Base-by-base conservation (phyloP, 2,113 vertebrate species). In the Stegastes partitus region DNA sequence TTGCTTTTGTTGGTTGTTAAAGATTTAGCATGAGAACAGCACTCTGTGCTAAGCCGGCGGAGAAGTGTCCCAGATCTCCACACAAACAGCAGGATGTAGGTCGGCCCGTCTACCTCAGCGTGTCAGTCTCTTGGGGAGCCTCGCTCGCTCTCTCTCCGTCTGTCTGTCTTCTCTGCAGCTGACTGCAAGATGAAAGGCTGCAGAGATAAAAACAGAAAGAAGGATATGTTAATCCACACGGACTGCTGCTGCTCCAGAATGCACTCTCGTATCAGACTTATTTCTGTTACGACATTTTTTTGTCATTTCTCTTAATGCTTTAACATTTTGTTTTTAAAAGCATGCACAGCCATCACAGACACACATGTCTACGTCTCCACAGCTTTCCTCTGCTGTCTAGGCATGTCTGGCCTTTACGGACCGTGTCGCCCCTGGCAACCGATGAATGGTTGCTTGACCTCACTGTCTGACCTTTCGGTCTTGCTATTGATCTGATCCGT, bases 91-190 rank as follows among this genome's bases (percentile, higher is more conserved):
- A 82, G 84, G 92, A 94, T 91, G 86, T 93, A 92, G 91, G 94
- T 93, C 89, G 81, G 74, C 84, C 82, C 18, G 91, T 94, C 92
- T 92, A 92, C 86, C 87, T 93, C 90, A 28, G 89, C 58, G 51
- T 78, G 88, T 81, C 91, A 68, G 87, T 80, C 89, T 89, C 89
- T 84, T 39, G 82, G 89, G 90, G 85, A 90, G 74, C 50, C 45
- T 87, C 19, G 64, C 53, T 81, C 79, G 61, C n/a, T 47, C 57
- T 64, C 45, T 57, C 59, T 74, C 70, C 67, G 54, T 81, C 37
- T 47, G 73, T 86, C 58, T 61, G 59, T 76, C 71, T 79, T 70
- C 28, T 68, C 68, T 53, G 56, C 76, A 26, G 77, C 73, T 69
- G 77, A 84, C 67, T 79, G 59, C 39, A 42, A 81, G 88, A 90